A percentile compares a stretch with the other conserved stretches of the same genome.
phyloP scores from a whole-genome alignment of 2,888 invertebrate genomes.

The Orgyia antiqua region DNA sequence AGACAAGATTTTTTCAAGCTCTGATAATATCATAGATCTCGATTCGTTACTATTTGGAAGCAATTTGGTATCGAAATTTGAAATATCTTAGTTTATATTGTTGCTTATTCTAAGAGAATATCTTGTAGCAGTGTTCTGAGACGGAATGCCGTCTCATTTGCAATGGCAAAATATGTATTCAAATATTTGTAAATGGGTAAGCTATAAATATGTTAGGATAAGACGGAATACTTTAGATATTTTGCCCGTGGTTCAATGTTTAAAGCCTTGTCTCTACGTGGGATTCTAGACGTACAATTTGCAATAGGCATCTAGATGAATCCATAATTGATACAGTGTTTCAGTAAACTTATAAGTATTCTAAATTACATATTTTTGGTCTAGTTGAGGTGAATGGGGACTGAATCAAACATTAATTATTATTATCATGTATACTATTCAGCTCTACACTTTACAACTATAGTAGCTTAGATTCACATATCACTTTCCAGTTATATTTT shows the following conservation, averaged over 20 bases:
- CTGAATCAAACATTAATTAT: too few relatives aligned
- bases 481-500: too few relatives aligned
- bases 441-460: too few relatives aligned
- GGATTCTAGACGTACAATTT: too few relatives aligned
- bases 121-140: slow-evolving; percentile 10
- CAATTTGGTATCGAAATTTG: slow-evolving; percentile 49
- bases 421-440: too few relatives aligned
- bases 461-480: too few relatives aligned
- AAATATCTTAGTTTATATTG: slow-evolving; percentile 44
- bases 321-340: too few relatives aligned
- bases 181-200: slow-evolving; percentile 53
- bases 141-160: slow-evolving; percentile 29
- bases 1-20: slow-evolving; percentile 41
- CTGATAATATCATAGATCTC: slow-evolving; percentile 44
- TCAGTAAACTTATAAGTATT: too few relatives aligned
- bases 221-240: slow-evolving; percentile 34
- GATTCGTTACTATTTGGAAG: slow-evolving; percentile 52
- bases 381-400: too few relatives aligned
- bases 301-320: too few relatives aligned
- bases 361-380: too few relatives aligned
- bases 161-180: slow-evolving; percentile 50
- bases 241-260: slow-evolving; percentile 31
- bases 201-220: slow-evolving; percentile 43
- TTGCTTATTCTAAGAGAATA: slow-evolving; percentile 34
- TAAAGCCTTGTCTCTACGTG: too few relatives aligned